These are phyloP conservation scores for Meriones unguiculatus DNA, from an alignment of 2,113 vertebrate genomes.

Conservation along the genomic window DNA sequence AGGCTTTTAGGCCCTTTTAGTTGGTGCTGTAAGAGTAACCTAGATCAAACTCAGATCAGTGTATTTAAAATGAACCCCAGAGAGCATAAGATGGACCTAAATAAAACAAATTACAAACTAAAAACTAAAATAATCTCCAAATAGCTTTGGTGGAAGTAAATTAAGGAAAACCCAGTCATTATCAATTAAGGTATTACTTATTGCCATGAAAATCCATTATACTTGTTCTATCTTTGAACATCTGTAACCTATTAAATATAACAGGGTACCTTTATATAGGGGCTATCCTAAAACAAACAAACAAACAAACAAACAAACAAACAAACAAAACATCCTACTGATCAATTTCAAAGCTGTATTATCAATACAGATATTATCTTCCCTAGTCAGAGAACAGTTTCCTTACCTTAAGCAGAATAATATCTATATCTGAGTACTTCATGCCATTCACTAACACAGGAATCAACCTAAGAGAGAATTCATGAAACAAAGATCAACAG, in stretches of 20 bases:
- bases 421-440: constrained; percentile 99
- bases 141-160: background rate
- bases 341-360: constrained; percentile 5
- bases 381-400: constrained; percentile 1
- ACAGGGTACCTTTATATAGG: constrained; percentile 1
- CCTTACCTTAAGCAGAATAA: constrained; percentile 97
- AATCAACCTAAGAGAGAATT: constrained; percentile 90
- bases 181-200: background rate
- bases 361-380: constrained; percentile 33
- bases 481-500: constrained; percentile 49
- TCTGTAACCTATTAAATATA: background rate
- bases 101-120: background rate
- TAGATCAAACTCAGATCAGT: background rate
- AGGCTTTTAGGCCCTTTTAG: background rate
- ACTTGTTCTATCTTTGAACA: background rate
- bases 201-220: background rate
- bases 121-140: background rate
- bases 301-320: background rate
- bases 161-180: background rate
- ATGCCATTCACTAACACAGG: constrained; percentile 98
- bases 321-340: background rate
- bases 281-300: background rate
- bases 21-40: background rate
- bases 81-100: background rate
- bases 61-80: constrained; percentile 30